These are phyloP conservation scores for Dipodomys spectabilis DNA, from an alignment of 2,113 vertebrate genomes.

Conservation along the genomic window DNA sequence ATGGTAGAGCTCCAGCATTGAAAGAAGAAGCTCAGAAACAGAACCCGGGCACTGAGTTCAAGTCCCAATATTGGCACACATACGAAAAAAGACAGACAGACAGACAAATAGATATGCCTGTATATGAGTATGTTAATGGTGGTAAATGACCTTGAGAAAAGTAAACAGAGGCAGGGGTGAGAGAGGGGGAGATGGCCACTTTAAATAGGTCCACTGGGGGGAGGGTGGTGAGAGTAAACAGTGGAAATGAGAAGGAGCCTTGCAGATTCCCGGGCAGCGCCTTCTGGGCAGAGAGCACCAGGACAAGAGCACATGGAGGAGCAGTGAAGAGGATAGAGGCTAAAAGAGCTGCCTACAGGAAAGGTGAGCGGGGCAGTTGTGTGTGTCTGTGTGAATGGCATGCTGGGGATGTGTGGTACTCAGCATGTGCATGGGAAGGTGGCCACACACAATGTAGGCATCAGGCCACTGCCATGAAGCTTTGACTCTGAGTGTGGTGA, in stretches of 20 bases:
- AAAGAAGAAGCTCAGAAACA: too few relatives aligned
- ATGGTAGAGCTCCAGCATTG: too few relatives aligned
- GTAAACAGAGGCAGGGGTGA: neutral
- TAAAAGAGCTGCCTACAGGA: neutral
- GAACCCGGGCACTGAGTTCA: too few relatives aligned
- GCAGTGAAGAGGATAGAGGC: neutral
- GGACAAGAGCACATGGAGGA: neutral
- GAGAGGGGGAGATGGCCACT: neutral
- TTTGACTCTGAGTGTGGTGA: too few relatives aligned
- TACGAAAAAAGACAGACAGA: too few relatives aligned
- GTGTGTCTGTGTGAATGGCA: neutral
- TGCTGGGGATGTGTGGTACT: neutral
- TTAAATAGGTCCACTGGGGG: neutral
- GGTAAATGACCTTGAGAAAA: neutral
- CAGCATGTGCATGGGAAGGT: too few relatives aligned
- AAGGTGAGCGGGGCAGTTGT: rapidly evolving
- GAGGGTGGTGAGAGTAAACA: neutral
- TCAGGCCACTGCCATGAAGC: too few relatives aligned
- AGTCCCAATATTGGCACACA: too few relatives aligned
- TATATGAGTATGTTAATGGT: neutral
- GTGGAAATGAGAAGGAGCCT: neutral
- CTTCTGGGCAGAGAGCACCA: neutral
- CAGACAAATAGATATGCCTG: too few relatives aligned
- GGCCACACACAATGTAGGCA: neutral
- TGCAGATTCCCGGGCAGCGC: neutral